Evolutionary conservation across 2,113 vertebrate species (phyloP), one percentile per base, ranked within the genome.

Genomic region (Gorsachius goisagi): DNA sequence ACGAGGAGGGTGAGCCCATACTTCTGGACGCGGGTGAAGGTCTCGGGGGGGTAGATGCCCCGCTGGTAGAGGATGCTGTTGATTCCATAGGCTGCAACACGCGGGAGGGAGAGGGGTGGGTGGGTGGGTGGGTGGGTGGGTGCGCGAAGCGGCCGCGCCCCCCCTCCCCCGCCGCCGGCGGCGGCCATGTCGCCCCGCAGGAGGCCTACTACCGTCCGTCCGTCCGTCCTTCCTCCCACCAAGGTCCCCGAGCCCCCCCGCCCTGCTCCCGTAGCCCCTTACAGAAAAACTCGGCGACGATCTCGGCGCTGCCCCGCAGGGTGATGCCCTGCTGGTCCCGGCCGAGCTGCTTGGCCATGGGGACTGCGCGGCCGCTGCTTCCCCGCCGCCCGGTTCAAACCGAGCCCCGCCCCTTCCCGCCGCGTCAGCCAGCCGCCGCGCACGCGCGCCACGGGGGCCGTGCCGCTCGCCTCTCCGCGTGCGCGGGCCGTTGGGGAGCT

Each of bases 1-100:
- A 99, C 97, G 14, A 99, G 98, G 30, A 99, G 98, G 47, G 98
- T 99, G 94, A 99, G 99, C 66, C 99, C 99, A 14, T 99, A 99
- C 79, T 99, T 98, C 85, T 99, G 99, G 83, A 99, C 98, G 47
- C 98, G 98, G 47, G 97, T 98, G 93, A 99, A 99, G 4, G 99
- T 99, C 97, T 99, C 99, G 3, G 99, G 98, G 2, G 99, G 99
- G 62, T 99, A 99, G 73, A 99, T 99, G 64, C 99, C 99, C 37
- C 99, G 98, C 97, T 99, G 99, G 96, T 99, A 99, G 55, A 99
- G 98, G 95, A 99, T 99, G 94, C 99, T 99, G 97, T 99, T 99
- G 98, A 99, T 99, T 33, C 99, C 99, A 88, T 98, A 99, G 1
- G 98, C 99, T 99, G 89, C 35, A 37, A 16, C 7, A 37, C 3